A percentile compares a stretch with the other conserved stretches of the same genome.
Evolutionary conservation across 1,140 invertebrate genomes (phyloP).

Genomic region (Megalonaias nervosa): DNA sequence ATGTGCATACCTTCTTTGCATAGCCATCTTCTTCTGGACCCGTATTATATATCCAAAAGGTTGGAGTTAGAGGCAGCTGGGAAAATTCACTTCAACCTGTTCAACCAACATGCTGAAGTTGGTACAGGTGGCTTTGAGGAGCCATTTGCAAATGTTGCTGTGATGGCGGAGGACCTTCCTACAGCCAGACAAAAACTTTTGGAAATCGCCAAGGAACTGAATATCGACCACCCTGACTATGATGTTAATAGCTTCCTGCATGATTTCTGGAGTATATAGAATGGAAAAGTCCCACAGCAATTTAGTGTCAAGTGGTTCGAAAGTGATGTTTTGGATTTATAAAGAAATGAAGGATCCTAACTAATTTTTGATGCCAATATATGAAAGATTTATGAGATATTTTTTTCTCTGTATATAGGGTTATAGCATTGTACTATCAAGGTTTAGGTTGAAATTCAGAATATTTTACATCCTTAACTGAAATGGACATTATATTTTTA

Average conservation of each 20-base stretch:
- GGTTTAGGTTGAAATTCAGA: too few species aligned
- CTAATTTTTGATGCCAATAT: too few species aligned
- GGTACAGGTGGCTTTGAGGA: constrained; percentile 27
- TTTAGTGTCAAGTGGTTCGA: too few species aligned
- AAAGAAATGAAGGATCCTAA: too few species aligned
- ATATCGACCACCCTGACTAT: constrained; percentile 33
- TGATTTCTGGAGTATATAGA: constrained; percentile 17
- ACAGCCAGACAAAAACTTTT: constrained; percentile 34
- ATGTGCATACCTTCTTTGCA: constrained; percentile 49
- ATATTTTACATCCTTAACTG: too few species aligned
- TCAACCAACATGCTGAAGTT: constrained; percentile 19
- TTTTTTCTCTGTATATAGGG: too few species aligned
- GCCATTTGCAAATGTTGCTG: constrained; percentile 48
- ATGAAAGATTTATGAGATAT: too few species aligned
- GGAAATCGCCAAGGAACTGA: constrained; percentile 25
- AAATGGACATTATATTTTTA: too few species aligned
- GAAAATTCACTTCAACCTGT: constrained; percentile 26
- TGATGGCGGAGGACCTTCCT: constrained; percentile 5
- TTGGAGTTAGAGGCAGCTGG: constrained; percentile 22
- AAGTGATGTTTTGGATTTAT: too few species aligned
- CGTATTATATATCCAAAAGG: background rate
- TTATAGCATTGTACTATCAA: too few species aligned
- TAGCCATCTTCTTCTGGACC: constrained; percentile 23
- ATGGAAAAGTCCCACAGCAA: too few species aligned
- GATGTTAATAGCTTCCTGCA: constrained; percentile 33